Evolutionary conservation across 2,888 invertebrate genomes (phyloP).

Genomic region (Laspeyria flexula): DNA sequence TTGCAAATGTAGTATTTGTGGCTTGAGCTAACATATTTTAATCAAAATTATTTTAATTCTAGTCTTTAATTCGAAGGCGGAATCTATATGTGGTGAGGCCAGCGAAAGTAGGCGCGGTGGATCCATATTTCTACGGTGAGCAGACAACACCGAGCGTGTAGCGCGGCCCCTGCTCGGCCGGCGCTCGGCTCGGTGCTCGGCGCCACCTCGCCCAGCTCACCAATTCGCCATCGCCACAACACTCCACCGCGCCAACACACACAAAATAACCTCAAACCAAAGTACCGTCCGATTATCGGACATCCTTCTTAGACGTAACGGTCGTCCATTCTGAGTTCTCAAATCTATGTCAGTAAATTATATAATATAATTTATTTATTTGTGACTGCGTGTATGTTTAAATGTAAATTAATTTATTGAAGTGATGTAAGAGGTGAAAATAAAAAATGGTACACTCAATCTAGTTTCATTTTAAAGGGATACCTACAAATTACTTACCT

Average conservation of each 20-base stretch:
- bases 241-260: slow-evolving; percentile 59
- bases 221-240: slow-evolving; percentile 35
- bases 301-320: slow-evolving; percentile 64
- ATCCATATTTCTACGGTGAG: slow-evolving; percentile 87
- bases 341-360: slow-evolving; percentile 84
- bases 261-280: slow-evolving; percentile 80
- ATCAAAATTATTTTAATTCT: slow-evolving; percentile 77
- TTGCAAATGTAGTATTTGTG: not conserved
- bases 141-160: slow-evolving; percentile 68
- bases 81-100: slow-evolving; percentile 88
- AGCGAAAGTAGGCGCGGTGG: slow-evolving; percentile 81
- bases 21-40: slow-evolving; percentile 39
- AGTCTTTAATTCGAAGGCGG: slow-evolving; percentile 87
- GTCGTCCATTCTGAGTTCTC: slow-evolving; percentile 69
- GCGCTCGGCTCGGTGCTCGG: slow-evolving; percentile 55
- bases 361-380: slow-evolving; percentile 84
- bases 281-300: slow-evolving; percentile 72
- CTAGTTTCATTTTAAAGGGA: slow-evolving; percentile 60
- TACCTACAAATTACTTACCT: slow-evolving; percentile 1
- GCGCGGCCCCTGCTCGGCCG: slow-evolving; percentile 29
- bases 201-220: slow-evolving; percentile 35
- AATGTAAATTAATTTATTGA: slow-evolving; percentile 76
- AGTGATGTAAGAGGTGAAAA: slow-evolving; percentile 75
- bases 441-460: slow-evolving; percentile 66
- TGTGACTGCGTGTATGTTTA: slow-evolving; percentile 78